Base-by-base conservation (phyloP, 2,797 vertebrate genomes). In the Scarus forsteni region DNA sequence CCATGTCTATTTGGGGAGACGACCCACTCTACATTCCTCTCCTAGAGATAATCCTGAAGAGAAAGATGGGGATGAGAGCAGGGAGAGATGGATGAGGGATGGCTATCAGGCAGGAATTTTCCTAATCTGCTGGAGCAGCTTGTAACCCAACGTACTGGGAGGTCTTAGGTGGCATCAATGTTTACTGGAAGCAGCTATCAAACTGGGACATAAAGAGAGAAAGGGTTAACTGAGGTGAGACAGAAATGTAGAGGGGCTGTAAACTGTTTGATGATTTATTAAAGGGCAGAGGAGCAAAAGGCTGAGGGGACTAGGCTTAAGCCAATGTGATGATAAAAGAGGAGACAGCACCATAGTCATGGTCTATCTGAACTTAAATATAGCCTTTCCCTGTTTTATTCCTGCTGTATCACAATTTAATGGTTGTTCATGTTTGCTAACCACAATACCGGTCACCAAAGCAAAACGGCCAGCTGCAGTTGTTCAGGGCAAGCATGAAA, bases 1-100 rank as follows among this genome's bases (percentile, higher is more conserved):
- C 38, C 55, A 27, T 44, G 70, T 92, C 92, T 93, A 94, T 94
- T 93, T 92, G 81, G 85, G 88, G 89, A 89, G 89, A 80, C 74
- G 62, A 73, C 50, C 88, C 81, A 85, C 86, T 92, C 87, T 83
- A 85, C 89, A 92, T 92, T 90, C 91, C 86, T 89, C 65, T 64
- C 48, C 13, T 44, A 0, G 35, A 89, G 87, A 90, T 94, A 93
- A 93, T 93, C 90, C 88, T 6, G 27, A 63, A 51, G 67, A 88
- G 87, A 92, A 90, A 90, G 87, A 87, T 64, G 80, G 66, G 83
- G 84, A 85, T 85, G 78, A 86, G 70, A 53, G 49, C 67, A 10
- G 54, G 55, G 58, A 66, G 81, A 60, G 57, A 67, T 72, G 75
- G 50, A 74, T 63, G 77, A 83, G 68, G 76, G 79, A 80, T 66